A percentile compares a stretch with the other conserved stretches of the same genome.
phyloP scores from a whole-genome alignment of 2,888 invertebrate genomes.

The Andricus curvator region DNA sequence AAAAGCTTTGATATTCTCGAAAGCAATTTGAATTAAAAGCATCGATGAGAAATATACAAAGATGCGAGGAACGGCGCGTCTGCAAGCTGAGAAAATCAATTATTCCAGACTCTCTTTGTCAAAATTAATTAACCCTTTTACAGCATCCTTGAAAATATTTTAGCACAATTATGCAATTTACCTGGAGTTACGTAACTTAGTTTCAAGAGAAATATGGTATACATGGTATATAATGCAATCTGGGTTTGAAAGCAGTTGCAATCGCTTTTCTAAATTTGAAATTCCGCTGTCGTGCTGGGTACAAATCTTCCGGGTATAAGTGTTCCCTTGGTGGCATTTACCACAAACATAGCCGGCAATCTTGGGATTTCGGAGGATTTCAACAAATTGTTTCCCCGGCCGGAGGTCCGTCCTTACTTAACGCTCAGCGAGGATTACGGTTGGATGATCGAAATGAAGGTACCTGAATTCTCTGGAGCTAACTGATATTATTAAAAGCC shows the following conservation, averaged over 20 bases:
- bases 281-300: conserved; percentile 3
- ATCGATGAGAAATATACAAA: conserved; percentile 15
- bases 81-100: conserved; percentile 17
- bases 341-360: conserved; percentile 19
- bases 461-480: background rate
- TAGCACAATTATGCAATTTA: background rate
- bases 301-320: conserved; percentile 31
- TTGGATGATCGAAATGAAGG: conserved; percentile 22
- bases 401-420: conserved; percentile 13
- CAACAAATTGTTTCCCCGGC: conserved; percentile 29
- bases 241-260: background rate
- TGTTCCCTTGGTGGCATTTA: conserved; percentile 14
- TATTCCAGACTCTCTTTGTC: background rate
- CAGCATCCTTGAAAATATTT: background rate
- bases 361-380: conserved; percentile 31
- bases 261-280: conserved; percentile 15
- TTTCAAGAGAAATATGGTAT: background rate
- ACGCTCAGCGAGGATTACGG: conserved; percentile 19
- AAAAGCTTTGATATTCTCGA: conserved; percentile 18
- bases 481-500: background rate
- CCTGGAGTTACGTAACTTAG: background rate
- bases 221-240: background rate
- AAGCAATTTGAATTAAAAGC: conserved; percentile 34
- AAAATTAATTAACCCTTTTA: conserved; percentile 18
- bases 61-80: background rate